These are phyloP conservation scores for Bucorvus abyssinicus DNA, from an alignment of 2,797 vertebrate genomes.

Conservation along the genomic window DNA sequence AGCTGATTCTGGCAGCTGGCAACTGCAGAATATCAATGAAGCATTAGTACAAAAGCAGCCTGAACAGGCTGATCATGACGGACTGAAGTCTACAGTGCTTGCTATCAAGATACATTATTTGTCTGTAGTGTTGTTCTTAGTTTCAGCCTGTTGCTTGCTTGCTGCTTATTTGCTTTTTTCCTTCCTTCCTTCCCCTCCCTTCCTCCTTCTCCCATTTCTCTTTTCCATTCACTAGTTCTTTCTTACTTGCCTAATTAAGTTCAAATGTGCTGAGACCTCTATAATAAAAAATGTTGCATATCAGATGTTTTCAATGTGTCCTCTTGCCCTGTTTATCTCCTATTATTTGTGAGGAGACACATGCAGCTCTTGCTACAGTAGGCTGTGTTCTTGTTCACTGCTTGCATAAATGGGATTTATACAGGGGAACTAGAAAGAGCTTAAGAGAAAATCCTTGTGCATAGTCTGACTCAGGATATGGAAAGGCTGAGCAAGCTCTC, in stretches of 20 bases:
- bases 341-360: not conserved
- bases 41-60: not conserved
- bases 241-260: not conserved
- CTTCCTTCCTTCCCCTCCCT: not conserved
- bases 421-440: not conserved
- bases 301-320: not conserved
- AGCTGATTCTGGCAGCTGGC: conserved; percentile 6
- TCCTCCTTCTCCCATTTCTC: not conserved
- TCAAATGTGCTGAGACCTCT: not conserved
- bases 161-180: not conserved
- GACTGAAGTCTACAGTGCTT: not conserved
- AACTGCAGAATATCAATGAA: conserved; percentile 47
- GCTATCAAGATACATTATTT: conserved; percentile 37
- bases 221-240: not conserved
- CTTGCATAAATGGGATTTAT: not conserved
- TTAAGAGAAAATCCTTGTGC: not conserved
- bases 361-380: not conserved
- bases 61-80: conserved; percentile 19
- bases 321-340: not conserved
- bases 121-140: not conserved
- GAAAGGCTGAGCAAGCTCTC: not conserved
- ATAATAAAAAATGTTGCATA: not conserved
- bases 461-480: not conserved
- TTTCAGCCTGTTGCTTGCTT: conserved; percentile 30
- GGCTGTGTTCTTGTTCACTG: not conserved